These are phyloP conservation scores for Rynchops niger DNA, from an alignment of 2,113 vertebrate species.

Conservation along the genomic window DNA sequence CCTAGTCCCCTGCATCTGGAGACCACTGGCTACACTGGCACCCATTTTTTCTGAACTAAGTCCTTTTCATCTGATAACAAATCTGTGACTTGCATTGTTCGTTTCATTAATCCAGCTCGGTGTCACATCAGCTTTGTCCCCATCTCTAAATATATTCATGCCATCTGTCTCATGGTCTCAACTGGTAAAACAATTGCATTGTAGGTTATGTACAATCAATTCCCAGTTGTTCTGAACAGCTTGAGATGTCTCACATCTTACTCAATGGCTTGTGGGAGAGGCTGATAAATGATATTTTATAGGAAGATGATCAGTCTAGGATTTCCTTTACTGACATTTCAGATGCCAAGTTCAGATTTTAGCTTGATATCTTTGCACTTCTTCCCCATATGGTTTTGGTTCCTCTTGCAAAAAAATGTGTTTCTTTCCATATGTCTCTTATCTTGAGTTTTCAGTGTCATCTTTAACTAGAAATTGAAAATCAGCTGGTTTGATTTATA, in stretches of 20 bases:
- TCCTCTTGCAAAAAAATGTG: constrained; percentile 43
- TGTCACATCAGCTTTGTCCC: constrained; percentile 55
- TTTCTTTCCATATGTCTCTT: constrained; percentile 58
- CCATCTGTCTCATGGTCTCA: constrained; percentile 72
- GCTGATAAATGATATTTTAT: constrained; percentile 54
- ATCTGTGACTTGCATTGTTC: constrained; percentile 13
- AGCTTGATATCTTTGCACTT: constrained; percentile 51
- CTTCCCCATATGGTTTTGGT: constrained; percentile 43
- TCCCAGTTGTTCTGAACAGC: constrained; percentile 72
- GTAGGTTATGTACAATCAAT: constrained; percentile 62
- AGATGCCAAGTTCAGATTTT: constrained; percentile 56
- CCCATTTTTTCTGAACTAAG: constrained; percentile 1
- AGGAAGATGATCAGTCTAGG: constrained; percentile 47
- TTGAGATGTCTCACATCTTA: constrained; percentile 69
- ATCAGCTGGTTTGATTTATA: constrained; percentile 42
- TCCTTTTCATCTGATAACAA: constrained; percentile 41
- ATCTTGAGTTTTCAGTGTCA: constrained; percentile 45
- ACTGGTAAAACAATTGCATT: constrained; percentile 62
- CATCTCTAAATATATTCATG: constrained; percentile 70
- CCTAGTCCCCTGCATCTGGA: constrained; percentile 11
- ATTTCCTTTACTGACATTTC: constrained; percentile 47
- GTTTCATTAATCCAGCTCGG: constrained; percentile 36
- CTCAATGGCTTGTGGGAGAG: constrained; percentile 48
- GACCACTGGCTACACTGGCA: not conserved
- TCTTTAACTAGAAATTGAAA: constrained; percentile 61